phyloP scores from a whole-genome alignment of 92 coral and sea anemone species.

The Chrysogorgia sp. region DNA sequence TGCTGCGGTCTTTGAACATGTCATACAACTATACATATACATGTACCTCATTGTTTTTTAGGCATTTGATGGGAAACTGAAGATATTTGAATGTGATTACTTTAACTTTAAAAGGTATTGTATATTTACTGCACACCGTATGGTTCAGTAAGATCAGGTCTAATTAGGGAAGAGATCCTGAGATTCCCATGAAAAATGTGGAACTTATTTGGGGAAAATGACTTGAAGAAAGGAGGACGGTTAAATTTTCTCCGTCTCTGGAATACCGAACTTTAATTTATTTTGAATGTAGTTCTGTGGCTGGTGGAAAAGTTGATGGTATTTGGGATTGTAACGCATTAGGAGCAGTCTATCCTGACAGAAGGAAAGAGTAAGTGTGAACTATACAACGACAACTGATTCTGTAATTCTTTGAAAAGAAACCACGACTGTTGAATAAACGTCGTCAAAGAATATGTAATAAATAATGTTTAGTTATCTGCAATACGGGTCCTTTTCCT shows the following conservation, averaged over 20 bases:
- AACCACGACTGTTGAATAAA: background rate
- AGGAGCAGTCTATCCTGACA: conserved; percentile 15
- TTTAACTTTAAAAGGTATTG: conserved; percentile 27
- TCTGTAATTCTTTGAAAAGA: background rate
- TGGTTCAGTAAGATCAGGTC: background rate
- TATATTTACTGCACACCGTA: background rate
- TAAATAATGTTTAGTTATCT: too few species aligned
- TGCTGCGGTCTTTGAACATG: background rate
- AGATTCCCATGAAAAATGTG: too few species aligned
- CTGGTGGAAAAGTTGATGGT: conserved; percentile 34
- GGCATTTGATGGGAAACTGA: conserved; percentile 28
- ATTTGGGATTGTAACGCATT: conserved; percentile 37
- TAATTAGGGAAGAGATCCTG: too few species aligned
- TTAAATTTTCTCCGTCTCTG: too few species aligned
- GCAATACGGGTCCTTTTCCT: too few species aligned
- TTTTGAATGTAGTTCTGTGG: conserved; percentile 14
- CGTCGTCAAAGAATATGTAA: background rate
- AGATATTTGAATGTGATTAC: conserved; percentile 29
- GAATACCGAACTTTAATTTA: background rate
- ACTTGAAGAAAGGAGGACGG: too few species aligned
- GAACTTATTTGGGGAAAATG: too few species aligned
- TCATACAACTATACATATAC: background rate
- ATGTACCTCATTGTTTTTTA: background rate
- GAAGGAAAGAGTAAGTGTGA: conserved; percentile 25
- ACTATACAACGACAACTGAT: background rate